phyloP scores from a whole-genome alignment of 2,888 invertebrate genomes.

The Diadromus collaris region DNA sequence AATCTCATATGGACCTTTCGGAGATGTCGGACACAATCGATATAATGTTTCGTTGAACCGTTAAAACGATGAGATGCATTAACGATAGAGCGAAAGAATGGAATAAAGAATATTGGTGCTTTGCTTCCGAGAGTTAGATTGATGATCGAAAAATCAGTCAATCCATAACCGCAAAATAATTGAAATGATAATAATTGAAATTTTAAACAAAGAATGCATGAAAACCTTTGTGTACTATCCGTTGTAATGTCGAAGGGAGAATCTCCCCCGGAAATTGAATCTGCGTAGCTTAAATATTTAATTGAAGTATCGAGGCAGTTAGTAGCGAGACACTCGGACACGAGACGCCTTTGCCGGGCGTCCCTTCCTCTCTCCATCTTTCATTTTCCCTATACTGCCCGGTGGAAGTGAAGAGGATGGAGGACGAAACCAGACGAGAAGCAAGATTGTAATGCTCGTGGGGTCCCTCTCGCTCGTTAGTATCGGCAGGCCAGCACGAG shows the following conservation, averaged over 20 bases:
- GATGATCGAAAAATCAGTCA: not conserved
- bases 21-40: too few species aligned
- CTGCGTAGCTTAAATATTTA: conserved; percentile 13
- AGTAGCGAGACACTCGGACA: conserved; percentile 11
- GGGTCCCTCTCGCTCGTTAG: conserved; percentile 59
- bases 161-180: not conserved
- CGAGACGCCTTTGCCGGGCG: not conserved
- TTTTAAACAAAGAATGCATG: not conserved
- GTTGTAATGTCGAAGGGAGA: conserved; percentile 1
- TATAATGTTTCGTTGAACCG: not conserved
- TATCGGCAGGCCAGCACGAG: conserved; percentile 63
- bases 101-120: not conserved
- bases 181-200: not conserved
- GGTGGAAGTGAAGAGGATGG: conserved; percentile 55
- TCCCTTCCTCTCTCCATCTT: conserved; percentile 16
- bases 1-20: too few species aligned
- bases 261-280: conserved; percentile 1
- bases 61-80: not conserved
- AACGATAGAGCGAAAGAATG: not conserved
- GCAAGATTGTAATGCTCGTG: conserved; percentile 19
- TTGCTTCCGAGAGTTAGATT: not conserved
- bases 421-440: conserved; percentile 54
- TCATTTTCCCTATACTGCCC: not conserved
- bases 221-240: not conserved
- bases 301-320: conserved; percentile 39